phyloP scores from a whole-genome alignment of 2,113 vertebrate genomes.

The Fregata magnificens region DNA sequence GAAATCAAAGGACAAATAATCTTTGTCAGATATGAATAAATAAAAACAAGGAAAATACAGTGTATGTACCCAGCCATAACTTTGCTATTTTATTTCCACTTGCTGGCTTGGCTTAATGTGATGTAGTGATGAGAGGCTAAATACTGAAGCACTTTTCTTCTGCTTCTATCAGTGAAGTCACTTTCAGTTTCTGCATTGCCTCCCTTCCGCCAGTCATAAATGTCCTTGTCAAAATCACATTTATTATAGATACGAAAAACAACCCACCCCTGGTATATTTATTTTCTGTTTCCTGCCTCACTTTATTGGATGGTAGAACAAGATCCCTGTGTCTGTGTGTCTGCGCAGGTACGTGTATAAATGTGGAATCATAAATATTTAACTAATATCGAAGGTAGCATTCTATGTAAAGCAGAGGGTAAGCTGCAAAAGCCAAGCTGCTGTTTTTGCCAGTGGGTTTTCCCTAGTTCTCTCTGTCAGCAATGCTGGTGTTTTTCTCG shows the following conservation, averaged over 20 bases:
- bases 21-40: background rate
- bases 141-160: background rate
- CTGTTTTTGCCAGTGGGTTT: background rate
- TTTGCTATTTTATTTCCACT: background rate
- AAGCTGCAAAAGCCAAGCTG: background rate
- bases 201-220: background rate
- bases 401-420: background rate
- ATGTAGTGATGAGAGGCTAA: background rate
- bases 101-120: slow-evolving; percentile 7
- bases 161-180: background rate
- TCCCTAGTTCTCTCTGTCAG: background rate
- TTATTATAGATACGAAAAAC: background rate
- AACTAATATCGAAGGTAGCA: background rate
- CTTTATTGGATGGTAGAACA: background rate
- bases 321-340: background rate
- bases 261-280: background rate
- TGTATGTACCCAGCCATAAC: background rate
- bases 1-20: background rate
- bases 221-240: slow-evolving; percentile 28
- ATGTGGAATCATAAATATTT: background rate
- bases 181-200: slow-evolving; percentile 17
- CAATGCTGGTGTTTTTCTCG: background rate
- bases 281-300: background rate
- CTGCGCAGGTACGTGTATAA: background rate
- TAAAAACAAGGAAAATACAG: background rate